phyloP scores from a whole-genome alignment of 2,888 invertebrate species.

The Drosophila prostipennis region DNA sequence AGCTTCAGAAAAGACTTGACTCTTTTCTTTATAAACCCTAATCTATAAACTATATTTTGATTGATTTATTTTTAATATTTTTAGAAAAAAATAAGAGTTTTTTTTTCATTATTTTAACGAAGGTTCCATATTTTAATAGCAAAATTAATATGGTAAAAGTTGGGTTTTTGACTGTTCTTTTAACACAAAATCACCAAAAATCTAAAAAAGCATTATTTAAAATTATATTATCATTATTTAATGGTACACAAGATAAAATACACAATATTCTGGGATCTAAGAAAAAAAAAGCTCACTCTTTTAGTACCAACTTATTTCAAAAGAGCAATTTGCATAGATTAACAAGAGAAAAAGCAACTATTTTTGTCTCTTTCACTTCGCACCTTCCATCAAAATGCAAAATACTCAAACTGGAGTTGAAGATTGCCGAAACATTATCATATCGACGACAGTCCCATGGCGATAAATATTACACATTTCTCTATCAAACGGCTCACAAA shows the following conservation, averaged over 20 bases:
- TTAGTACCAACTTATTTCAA: background rate
- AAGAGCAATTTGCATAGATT: background rate
- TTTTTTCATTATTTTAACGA: too few relatives aligned
- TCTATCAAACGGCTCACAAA: slow-evolving; percentile 10
- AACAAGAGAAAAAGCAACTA: background rate
- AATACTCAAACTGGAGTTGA: slow-evolving; percentile 5
- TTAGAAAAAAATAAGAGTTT: too few relatives aligned
- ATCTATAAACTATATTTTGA: too few relatives aligned
- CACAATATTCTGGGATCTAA: background rate
- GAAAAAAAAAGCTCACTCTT: background rate
- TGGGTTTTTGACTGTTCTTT: too few relatives aligned
- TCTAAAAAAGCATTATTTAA: background rate
- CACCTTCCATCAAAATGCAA: slow-evolving; percentile 10
- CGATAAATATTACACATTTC: slow-evolving; percentile 23
- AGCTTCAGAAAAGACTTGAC: too few relatives aligned
- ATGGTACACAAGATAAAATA: background rate
- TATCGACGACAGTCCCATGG: slow-evolving; percentile 8
- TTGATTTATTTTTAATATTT: background rate
- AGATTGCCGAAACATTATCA: slow-evolving; percentile 8
- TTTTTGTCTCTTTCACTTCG: slow-evolving; percentile 1
- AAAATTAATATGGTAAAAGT: too few relatives aligned
- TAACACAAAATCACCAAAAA: too few relatives aligned
- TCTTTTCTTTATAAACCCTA: too few relatives aligned
- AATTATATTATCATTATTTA: too few relatives aligned
- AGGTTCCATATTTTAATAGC: too few relatives aligned